Conservation (phyloP, 2,888 invertebrate species). For the Andrena hattorfiana region DNA sequence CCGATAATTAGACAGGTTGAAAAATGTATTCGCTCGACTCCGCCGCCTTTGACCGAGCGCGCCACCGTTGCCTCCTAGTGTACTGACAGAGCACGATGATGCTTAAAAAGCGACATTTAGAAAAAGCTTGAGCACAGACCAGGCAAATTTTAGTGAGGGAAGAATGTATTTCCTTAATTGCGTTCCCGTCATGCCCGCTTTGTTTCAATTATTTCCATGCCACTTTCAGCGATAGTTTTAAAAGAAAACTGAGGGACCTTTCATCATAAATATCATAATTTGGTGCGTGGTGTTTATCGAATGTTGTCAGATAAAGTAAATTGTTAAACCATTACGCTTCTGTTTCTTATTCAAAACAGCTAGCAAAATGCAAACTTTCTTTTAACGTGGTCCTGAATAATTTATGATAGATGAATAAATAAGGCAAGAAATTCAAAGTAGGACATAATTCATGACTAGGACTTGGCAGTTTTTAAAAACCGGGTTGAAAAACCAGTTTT, state of each 20-base stretch:
- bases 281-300: background rate
- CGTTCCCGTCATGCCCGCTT: background rate
- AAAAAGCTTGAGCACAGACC: slow-evolving; percentile 10
- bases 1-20: slow-evolving; percentile 73
- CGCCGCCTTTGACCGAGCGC: slow-evolving; percentile 36
- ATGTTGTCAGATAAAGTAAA: no score
- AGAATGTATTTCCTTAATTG: slow-evolving; percentile 29
- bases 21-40: slow-evolving; percentile 66
- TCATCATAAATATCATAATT: background rate
- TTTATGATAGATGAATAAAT: no score
- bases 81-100: slow-evolving; percentile 40
- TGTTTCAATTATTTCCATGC: background rate
- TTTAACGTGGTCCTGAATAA: no score
- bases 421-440: no score
- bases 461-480: no score
- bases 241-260: background rate
- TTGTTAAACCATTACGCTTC: no score
- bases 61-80: slow-evolving; percentile 7
- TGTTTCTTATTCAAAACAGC: no score
- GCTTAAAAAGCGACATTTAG: slow-evolving; percentile 52
- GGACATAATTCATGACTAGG: no score
- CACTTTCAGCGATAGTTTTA: background rate
- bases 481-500: no score
- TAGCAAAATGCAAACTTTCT: no score
- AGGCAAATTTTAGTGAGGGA: background rate